phyloP scores from a whole-genome alignment of 2,888 invertebrate species.

The Parasteatoda lunata region DNA sequence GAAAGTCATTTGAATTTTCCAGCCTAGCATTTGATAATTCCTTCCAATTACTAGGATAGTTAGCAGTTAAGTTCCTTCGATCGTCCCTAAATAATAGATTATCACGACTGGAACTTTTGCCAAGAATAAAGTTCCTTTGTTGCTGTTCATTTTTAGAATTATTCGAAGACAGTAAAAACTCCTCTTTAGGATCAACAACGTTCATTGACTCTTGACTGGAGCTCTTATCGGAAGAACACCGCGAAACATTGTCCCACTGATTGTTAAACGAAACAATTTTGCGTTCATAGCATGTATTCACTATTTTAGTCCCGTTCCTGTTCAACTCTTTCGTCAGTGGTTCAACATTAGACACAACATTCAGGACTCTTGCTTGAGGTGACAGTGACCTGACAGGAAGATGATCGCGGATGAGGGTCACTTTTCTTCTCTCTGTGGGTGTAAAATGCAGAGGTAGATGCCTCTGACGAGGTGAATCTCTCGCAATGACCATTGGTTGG shows the following conservation, averaged over 20 bases:
- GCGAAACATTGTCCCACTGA: conserved; percentile 53
- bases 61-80: conserved; percentile 36
- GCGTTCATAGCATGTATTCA: conserved; percentile 42
- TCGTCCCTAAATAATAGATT: conserved; percentile 45
- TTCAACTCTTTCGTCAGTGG: conserved; percentile 35
- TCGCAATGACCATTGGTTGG: conserved; percentile 49
- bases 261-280: conserved; percentile 46
- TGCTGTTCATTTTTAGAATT: conserved; percentile 37
- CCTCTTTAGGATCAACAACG: conserved; percentile 44
- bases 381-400: conserved; percentile 50
- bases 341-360: conserved; percentile 29
- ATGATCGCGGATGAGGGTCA: conserved; percentile 55
- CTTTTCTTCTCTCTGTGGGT: conserved; percentile 60
- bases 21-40: conserved; percentile 43
- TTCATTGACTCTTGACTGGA: conserved; percentile 66
- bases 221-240: conserved; percentile 57
- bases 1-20: conserved; percentile 39
- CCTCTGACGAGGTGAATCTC: conserved; percentile 41
- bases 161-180: conserved; percentile 21
- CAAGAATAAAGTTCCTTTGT: conserved; percentile 44
- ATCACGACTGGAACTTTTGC: conserved; percentile 50
- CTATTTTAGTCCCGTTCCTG: conserved; percentile 22
- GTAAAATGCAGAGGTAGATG: conserved; percentile 46
- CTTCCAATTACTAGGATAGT: conserved; percentile 54
- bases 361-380: conserved; percentile 47